A percentile compares a stretch with the other conserved stretches of the same genome.
phyloP scores from a whole-genome alignment of 2,113 vertebrate species.

The Tupaia chinensis region DNA sequence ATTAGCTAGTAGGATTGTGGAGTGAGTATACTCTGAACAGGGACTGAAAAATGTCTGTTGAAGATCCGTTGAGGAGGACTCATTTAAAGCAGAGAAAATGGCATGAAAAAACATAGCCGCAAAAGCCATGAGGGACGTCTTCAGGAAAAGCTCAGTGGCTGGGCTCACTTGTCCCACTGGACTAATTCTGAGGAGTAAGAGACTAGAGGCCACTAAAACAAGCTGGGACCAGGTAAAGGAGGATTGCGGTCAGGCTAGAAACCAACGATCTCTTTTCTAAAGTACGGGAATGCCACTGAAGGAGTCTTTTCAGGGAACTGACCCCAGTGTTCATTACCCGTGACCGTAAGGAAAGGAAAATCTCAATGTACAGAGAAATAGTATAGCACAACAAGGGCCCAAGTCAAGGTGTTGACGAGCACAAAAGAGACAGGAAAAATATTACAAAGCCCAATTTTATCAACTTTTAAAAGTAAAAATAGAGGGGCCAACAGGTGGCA shows the following conservation, averaged over 20 bases:
- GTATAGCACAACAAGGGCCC: not conserved
- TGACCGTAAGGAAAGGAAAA: not conserved
- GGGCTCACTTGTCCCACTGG: not conserved
- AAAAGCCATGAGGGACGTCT: not conserved
- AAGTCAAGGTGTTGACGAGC: not conserved
- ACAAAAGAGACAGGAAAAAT: not conserved
- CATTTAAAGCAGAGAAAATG: not conserved
- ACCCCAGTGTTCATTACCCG: not conserved
- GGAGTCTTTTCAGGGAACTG: not conserved
- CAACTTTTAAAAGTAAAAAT: not conserved
- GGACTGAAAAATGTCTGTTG: not conserved
- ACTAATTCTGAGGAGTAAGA: conserved; percentile 3
- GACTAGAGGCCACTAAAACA: not conserved
- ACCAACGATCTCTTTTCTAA: not conserved
- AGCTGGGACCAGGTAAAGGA: not conserved
- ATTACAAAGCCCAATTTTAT: not conserved
- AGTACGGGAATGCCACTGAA: not conserved
- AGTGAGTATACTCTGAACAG: not conserved
- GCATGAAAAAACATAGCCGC: not conserved
- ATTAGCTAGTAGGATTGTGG: not conserved
- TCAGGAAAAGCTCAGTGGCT: not conserved
- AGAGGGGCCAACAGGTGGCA: no score
- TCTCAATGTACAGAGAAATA: not conserved
- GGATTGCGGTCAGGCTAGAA: not conserved
- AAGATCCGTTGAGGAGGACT: not conserved